These are phyloP conservation scores for Clarias gariepinus DNA, from an alignment of 2,113 vertebrate genomes.

Conservation along the genomic window DNA sequence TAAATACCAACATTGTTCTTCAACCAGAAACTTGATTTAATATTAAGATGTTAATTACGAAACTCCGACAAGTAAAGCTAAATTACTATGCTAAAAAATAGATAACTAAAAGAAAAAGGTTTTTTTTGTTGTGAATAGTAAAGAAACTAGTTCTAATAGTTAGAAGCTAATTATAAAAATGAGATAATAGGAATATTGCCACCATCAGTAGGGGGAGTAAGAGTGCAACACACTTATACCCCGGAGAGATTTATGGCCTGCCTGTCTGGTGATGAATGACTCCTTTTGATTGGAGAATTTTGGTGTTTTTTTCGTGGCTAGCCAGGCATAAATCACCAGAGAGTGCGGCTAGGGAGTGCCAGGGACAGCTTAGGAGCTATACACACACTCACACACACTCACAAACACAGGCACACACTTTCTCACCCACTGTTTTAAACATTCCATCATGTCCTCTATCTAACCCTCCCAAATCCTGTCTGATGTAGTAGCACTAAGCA, in stretches of 20 bases:
- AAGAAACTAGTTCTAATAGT: background rate
- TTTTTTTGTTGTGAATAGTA: background rate
- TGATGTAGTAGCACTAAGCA: slow-evolving; percentile 8
- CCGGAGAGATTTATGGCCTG: slow-evolving; percentile 10
- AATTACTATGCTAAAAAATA: too few relatives aligned
- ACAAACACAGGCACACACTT: background rate
- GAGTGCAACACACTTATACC: slow-evolving; percentile 3
- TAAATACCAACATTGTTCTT: too few relatives aligned
- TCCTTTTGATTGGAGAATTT: slow-evolving; percentile 43
- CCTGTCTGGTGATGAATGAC: slow-evolving; percentile 35
- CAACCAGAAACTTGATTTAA: too few relatives aligned
- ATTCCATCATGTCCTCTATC: background rate
- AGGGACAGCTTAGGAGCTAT: background rate
- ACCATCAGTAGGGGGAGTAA: slow-evolving; percentile 22
- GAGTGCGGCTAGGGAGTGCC: background rate
- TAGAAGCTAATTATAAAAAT: background rate
- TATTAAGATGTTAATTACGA: too few relatives aligned
- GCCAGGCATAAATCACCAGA: slow-evolving; percentile 44
- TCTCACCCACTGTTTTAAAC: slow-evolving; percentile 10
- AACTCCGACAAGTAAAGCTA: too few relatives aligned
- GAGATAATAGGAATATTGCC: background rate
- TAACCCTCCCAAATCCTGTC: slow-evolving; percentile 8
- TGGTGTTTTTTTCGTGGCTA: slow-evolving; percentile 19
- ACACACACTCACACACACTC: slow-evolving; percentile 25
- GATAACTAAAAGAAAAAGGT: background rate